phyloP scores from a whole-genome alignment of 2,797 vertebrate genomes.

The Cyclura pinguis region DNA sequence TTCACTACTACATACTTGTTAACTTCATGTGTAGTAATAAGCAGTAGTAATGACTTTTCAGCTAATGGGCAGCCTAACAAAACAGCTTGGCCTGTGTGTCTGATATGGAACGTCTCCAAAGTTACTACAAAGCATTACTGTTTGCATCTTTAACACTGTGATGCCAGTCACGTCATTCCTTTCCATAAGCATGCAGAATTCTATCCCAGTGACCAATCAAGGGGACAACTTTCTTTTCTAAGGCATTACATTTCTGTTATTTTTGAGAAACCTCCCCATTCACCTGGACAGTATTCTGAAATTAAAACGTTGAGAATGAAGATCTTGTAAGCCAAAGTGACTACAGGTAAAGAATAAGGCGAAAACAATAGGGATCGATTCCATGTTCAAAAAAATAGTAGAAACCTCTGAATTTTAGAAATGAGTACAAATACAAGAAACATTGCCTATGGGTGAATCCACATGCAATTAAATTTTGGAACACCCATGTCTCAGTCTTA shows the following conservation, averaged over 20 bases:
- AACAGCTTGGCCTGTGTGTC: neutral
- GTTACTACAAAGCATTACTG: neutral
- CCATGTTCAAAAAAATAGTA: neutral
- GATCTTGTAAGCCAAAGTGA: neutral
- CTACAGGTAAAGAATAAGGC: neutral
- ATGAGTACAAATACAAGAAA: neutral
- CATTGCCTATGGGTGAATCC: neutral
- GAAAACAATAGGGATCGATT: neutral
- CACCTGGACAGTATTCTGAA: neutral
- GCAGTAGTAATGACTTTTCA: neutral
- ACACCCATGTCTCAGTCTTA: neutral
- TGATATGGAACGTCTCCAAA: neutral
- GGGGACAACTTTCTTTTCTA: too few relatives aligned
- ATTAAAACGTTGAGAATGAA: neutral
- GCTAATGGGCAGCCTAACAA: neutral
- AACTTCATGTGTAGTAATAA: too few relatives aligned
- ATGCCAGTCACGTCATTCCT: neutral
- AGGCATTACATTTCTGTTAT: neutral
- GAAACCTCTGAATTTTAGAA: neutral
- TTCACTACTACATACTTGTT: too few relatives aligned
- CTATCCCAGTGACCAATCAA: neutral
- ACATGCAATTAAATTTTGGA: neutral
- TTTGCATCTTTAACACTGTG: neutral
- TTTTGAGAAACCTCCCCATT: neutral
- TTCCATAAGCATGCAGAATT: neutral